Conservation (phyloP, 2,888 invertebrate genomes). For the Hydriomena furcata region DNA sequence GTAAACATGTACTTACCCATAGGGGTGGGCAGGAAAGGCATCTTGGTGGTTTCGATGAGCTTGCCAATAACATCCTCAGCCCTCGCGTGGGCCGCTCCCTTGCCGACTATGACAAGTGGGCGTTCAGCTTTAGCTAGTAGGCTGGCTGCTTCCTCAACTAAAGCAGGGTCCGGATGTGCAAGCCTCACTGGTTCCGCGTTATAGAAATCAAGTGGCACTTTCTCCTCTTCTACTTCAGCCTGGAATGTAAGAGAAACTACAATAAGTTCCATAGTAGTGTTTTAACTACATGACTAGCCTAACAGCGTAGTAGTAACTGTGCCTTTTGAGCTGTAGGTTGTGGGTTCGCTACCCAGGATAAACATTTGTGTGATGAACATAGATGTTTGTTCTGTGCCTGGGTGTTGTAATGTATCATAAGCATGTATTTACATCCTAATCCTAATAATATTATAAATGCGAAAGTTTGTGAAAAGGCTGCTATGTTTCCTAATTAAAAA, state of each 20-base stretch:
- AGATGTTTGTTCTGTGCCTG: no score
- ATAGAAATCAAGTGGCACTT: constrained; percentile 73
- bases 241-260: constrained; percentile 37
- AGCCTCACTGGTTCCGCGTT: constrained; percentile 85
- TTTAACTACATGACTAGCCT: no score
- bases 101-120: constrained; percentile 96
- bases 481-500: no score
- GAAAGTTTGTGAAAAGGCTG: no score
- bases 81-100: constrained; percentile 92
- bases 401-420: no score
- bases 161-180: constrained; percentile 87
- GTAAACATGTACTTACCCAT: constrained; percentile 87
- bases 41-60: constrained; percentile 87
- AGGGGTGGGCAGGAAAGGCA: constrained; percentile 97
- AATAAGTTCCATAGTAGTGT: no score
- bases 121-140: constrained; percentile 87
- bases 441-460: no score
- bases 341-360: no score
- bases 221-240: constrained; percentile 69
- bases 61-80: constrained; percentile 89
- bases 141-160: constrained; percentile 88
- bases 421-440: no score
- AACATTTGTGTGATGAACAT: no score
- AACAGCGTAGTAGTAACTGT: no score
- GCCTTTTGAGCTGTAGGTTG: no score